Conservation (phyloP, 2,113 vertebrate genomes). For the Myrmecophaga tridactyla region DNA sequence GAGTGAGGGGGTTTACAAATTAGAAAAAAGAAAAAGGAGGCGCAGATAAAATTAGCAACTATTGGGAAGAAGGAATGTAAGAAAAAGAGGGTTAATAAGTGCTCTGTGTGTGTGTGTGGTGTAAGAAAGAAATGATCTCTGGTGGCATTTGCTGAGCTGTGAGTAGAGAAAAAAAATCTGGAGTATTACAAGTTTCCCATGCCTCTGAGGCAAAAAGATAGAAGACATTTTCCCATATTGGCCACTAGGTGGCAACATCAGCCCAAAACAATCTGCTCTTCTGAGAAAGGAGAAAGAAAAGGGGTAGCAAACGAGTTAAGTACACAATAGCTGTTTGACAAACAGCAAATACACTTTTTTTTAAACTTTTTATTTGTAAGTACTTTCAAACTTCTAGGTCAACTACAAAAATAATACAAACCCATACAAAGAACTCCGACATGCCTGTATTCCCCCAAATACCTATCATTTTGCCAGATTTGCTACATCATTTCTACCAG, state of each 20-base stretch:
- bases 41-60: neutral
- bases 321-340: neutral
- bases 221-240: neutral
- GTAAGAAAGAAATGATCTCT: neutral
- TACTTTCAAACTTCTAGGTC: too few species aligned
- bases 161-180: neutral
- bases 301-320: accelerated
- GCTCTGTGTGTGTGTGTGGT: too few species aligned
- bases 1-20: neutral
- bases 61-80: neutral
- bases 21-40: neutral
- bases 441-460: too few species aligned
- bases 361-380: too few species aligned
- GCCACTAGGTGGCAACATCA: slow-evolving; percentile 64
- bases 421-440: neutral
- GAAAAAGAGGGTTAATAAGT: neutral
- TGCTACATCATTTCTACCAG: too few species aligned
- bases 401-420: neutral
- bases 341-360: neutral
- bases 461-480: too few species aligned
- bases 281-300: neutral
- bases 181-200: neutral
- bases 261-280: neutral
- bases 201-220: neutral
- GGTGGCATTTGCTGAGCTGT: neutral